phyloP scores from a whole-genome alignment of 2,888 invertebrate genomes.

The Camptogramma bilineatum region DNA sequence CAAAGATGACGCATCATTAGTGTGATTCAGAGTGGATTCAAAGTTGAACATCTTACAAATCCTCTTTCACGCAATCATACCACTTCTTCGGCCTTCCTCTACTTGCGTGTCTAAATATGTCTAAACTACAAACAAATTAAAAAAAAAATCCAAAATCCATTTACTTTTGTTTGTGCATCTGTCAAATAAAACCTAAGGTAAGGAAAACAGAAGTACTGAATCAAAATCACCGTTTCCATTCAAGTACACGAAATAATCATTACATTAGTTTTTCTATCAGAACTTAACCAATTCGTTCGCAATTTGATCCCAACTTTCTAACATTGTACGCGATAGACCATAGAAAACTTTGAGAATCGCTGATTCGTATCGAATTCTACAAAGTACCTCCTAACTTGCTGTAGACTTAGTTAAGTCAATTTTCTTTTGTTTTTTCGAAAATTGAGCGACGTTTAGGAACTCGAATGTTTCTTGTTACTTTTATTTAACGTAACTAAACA shows the following conservation, averaged over 20 bases:
- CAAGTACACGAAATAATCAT: conserved; percentile 21
- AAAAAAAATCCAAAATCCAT: too few species aligned
- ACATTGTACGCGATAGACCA: conserved; percentile 27
- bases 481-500: background rate
- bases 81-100: too few species aligned
- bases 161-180: background rate
- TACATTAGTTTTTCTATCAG: conserved; percentile 35
- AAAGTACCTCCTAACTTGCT: conserved; percentile 26
- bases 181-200: background rate
- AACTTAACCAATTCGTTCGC: conserved; percentile 29
- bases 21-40: too few species aligned
- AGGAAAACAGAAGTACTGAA: background rate
- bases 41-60: too few species aligned
- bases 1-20: too few species aligned
- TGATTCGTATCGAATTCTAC: conserved; percentile 32
- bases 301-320: conserved; percentile 26
- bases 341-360: conserved; percentile 31
- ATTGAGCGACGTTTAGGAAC: conserved; percentile 19
- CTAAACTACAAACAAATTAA: too few species aligned
- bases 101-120: too few species aligned
- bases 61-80: too few species aligned
- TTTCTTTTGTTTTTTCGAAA: conserved; percentile 29
- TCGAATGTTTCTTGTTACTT: conserved; percentile 2
- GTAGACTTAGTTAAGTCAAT: conserved; percentile 23
- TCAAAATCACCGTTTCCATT: conserved; percentile 9